Evolutionary conservation across 2,888 invertebrate genomes (phyloP).

Genomic region (Crossocerus cetratus): DNA sequence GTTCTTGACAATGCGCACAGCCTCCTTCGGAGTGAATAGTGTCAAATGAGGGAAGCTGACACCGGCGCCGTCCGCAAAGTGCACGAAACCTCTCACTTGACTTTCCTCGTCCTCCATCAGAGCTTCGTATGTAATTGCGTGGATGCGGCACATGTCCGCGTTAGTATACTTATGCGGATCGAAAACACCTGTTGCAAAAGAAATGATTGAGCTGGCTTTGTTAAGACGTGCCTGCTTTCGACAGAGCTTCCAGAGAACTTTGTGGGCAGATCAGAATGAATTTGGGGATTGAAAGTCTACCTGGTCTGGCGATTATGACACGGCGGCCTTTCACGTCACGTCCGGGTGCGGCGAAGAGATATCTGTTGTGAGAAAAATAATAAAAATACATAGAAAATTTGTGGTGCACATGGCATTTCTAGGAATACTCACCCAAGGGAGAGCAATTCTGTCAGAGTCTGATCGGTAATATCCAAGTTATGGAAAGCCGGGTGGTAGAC

Average conservation of each 20-base stretch:
- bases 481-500: constrained; percentile 87
- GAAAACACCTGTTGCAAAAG: constrained; percentile 81
- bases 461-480: constrained; percentile 84
- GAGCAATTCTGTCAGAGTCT: constrained; percentile 84
- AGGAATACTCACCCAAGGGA: constrained; percentile 80
- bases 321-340: constrained; percentile 86
- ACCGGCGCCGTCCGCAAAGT: constrained; percentile 87
- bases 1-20: constrained; percentile 88
- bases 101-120: constrained; percentile 89
- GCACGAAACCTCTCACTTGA: constrained; percentile 88
- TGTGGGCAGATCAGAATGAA: not conserved
- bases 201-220: not conserved
- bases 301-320: constrained; percentile 87
- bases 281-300: constrained; percentile 76
- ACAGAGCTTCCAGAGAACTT: not conserved
- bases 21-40: constrained; percentile 87
- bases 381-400: not conserved
- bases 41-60: constrained; percentile 87
- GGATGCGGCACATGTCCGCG: constrained; percentile 87
- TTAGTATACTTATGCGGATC: constrained; percentile 88
- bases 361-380: constrained; percentile 78
- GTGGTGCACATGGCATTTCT: not conserved
- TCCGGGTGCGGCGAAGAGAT: constrained; percentile 87
- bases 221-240: not conserved
- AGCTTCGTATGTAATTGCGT: constrained; percentile 87